phyloP scores from a whole-genome alignment of 2,888 invertebrate species.

The Xylocampa areola region DNA sequence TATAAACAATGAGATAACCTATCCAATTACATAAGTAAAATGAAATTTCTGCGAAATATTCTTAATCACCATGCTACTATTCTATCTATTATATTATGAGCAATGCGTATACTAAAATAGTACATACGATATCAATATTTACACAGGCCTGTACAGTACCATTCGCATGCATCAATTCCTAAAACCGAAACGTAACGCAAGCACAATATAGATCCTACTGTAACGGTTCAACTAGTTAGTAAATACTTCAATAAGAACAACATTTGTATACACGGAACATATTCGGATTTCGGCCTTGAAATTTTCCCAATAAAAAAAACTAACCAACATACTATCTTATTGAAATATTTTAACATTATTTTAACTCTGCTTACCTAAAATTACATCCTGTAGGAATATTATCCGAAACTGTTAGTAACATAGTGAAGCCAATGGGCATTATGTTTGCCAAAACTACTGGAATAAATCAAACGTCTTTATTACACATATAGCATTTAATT shows the following conservation, averaged over 20 bases:
- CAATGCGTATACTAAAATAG: conserved; percentile 25
- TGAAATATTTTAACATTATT: conserved; percentile 71
- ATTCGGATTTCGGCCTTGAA: neutral
- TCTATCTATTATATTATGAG: conserved; percentile 27
- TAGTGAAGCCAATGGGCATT: conserved; percentile 68
- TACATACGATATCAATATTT: conserved; percentile 26
- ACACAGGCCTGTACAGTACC: conserved; percentile 46
- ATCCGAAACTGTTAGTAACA: conserved; percentile 74
- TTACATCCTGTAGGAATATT: conserved; percentile 69
- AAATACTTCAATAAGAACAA: conserved; percentile 68
- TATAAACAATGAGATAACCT: conserved; percentile 2
- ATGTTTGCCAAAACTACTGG: conserved; percentile 73
- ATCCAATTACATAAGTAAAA: conserved; percentile 11
- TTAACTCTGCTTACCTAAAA: conserved; percentile 83
- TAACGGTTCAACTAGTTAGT: conserved; percentile 24
- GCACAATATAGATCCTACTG: conserved; percentile 48
- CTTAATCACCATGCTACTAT: conserved; percentile 40
- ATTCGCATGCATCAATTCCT: conserved; percentile 66
- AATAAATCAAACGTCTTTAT: conserved; percentile 85
- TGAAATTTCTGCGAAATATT: conserved; percentile 11
- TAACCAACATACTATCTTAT: conserved; percentile 62
- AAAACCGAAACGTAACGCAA: conserved; percentile 53
- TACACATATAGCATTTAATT: conserved; percentile 90
- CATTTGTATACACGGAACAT: neutral
- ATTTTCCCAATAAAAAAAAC: neutral